A percentile compares a stretch with the other conserved stretches of the same genome.
Evolutionary conservation across 2,797 vertebrate species (phyloP).

Genomic region (Typhlichthys subterraneus): DNA sequence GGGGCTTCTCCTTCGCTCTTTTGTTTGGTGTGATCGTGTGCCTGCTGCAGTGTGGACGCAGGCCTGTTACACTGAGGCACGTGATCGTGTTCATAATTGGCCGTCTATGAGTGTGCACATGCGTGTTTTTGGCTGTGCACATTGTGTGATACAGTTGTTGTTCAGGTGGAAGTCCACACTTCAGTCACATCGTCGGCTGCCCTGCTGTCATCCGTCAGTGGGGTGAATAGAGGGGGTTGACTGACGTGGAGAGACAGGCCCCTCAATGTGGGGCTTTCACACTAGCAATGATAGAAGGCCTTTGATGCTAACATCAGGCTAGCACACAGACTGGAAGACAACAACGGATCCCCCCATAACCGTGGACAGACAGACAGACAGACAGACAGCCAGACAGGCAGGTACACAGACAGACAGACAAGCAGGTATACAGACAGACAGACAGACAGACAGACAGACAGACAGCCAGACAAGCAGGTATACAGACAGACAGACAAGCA

Average conservation of each 20-base stretch:
- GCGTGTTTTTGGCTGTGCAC: constrained; percentile 24
- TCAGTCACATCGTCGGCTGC: constrained; percentile 27
- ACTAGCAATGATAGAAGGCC: constrained; percentile 27
- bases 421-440: not conserved
- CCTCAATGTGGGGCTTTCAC: constrained; percentile 33
- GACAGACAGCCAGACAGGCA: constrained; percentile 13
- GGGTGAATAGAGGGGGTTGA: constrained; percentile 38
- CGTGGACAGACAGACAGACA: not conserved
- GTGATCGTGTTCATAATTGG: constrained; percentile 37
- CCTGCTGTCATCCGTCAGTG: constrained; percentile 28
- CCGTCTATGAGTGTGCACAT: constrained; percentile 29
- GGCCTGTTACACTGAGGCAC: constrained; percentile 33
- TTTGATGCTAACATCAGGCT: constrained; percentile 32
- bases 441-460: not conserved
- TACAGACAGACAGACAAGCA: constrained; percentile 7
- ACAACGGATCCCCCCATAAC: not conserved
- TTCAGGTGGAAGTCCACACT: constrained; percentile 43
- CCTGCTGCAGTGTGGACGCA: constrained; percentile 38
- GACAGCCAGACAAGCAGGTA: too few species aligned
- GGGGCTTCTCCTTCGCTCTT: constrained; percentile 51
- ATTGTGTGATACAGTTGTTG: constrained; percentile 40
- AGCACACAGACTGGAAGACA: constrained; percentile 20
- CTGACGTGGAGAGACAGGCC: constrained; percentile 42
- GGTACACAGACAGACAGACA: not conserved
- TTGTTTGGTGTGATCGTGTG: constrained; percentile 52